Percentiles rank a stretch among this genome's conserved stretches.
Evolutionary conservation across 2,888 invertebrate species (phyloP).

Genomic region (Saturnia japonica): DNA sequence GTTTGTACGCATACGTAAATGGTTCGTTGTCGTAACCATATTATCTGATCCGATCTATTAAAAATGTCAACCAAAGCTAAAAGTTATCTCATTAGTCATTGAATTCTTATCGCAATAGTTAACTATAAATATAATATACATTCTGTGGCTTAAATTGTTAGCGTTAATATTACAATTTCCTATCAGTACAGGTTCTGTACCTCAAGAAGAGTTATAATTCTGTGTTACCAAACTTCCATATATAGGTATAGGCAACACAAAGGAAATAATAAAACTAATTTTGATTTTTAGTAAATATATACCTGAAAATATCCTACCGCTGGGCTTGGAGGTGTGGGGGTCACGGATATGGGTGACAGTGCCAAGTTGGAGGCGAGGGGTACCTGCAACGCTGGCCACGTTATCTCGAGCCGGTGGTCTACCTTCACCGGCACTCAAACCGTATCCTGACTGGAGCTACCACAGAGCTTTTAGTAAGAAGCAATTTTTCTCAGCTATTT

Average conservation of each 20-base stretch:
- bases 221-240: neutral
- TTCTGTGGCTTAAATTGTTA: too few species aligned
- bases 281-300: conserved; percentile 79
- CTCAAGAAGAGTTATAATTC: neutral
- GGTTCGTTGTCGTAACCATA: too few species aligned
- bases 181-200: too few species aligned
- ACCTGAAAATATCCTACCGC: conserved; percentile 87
- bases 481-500: neutral
- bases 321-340: conserved; percentile 87
- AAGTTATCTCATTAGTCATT: too few species aligned
- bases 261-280: neutral
- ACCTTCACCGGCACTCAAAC: conserved; percentile 83
- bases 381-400: conserved; percentile 88
- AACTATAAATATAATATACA: too few species aligned
- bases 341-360: conserved; percentile 87
- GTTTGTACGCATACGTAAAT: too few species aligned
- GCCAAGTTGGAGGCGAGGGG: conserved; percentile 89
- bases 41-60: too few species aligned
- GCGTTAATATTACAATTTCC: too few species aligned
- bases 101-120: too few species aligned
- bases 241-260: neutral
- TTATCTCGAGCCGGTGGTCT: conserved; percentile 82
- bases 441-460: conserved; percentile 89
- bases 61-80: too few species aligned
- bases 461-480: conserved; percentile 80